Evolutionary conservation across 1,140 invertebrate genomes (phyloP).

Genomic region (Leptinotarsa lineolata): DNA sequence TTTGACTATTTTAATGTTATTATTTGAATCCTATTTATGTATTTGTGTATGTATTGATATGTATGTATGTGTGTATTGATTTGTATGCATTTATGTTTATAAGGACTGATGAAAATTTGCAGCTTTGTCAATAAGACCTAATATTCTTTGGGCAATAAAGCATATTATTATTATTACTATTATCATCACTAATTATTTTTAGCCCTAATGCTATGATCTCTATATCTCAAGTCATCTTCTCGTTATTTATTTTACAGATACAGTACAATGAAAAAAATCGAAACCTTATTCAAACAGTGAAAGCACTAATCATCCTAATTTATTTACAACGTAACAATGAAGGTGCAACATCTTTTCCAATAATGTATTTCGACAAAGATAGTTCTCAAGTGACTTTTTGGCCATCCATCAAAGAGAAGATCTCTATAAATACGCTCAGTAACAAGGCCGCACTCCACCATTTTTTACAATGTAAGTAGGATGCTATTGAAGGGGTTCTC

Average conservation of each 20-base stretch:
- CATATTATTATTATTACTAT: too few relatives aligned
- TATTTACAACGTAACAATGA: conserved; percentile 9
- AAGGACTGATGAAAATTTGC: too few relatives aligned
- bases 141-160: too few relatives aligned
- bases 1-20: too few relatives aligned
- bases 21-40: too few relatives aligned
- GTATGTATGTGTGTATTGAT: too few relatives aligned
- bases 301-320: background rate
- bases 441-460: background rate
- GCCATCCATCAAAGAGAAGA: conserved; percentile 13
- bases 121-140: too few relatives aligned
- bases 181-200: conserved; percentile 12
- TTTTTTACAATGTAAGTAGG: conserved; percentile 13
- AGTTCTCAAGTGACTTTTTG: conserved; percentile 15
- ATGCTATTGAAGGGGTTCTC: background rate
- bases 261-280: conserved; percentile 16
- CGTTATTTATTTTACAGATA: conserved; percentile 11
- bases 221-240: background rate
- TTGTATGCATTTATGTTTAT: too few relatives aligned
- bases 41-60: too few relatives aligned
- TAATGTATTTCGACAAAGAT: conserved; percentile 18
- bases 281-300: conserved; percentile 13
- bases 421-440: conserved; percentile 17
- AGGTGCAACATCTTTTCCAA: conserved; percentile 17
- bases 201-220: conserved; percentile 13